Evolutionary conservation across 2,888 invertebrate genomes (phyloP).

Genomic region (Microctonus aethiopoides): DNA sequence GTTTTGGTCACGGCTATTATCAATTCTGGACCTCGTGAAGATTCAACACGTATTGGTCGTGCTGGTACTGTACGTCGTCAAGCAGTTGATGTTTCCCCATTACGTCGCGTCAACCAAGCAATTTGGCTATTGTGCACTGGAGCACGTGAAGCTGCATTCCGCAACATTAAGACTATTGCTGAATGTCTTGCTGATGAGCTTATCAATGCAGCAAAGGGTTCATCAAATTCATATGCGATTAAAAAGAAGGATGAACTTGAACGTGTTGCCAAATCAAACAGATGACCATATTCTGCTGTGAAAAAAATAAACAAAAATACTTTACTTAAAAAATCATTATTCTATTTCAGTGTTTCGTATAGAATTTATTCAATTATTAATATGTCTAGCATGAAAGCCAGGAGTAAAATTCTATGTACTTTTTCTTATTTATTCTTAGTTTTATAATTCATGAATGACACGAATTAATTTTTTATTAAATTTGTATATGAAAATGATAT

Average conservation of each 20-base stretch:
- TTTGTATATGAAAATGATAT: too few relatives aligned
- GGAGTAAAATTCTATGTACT: too few relatives aligned
- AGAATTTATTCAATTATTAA: too few relatives aligned
- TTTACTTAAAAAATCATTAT: conserved; percentile 39
- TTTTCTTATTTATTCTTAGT: too few relatives aligned
- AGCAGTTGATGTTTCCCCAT: conserved; percentile 98
- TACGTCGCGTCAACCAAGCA: conserved; percentile 98
- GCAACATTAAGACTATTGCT: conserved; percentile 99
- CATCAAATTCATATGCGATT: conserved; percentile 99
- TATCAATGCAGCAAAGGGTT: conserved; percentile 99
- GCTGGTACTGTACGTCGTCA: conserved; percentile 99
- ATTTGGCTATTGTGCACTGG: conserved; percentile 99
- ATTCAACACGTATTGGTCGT: conserved; percentile 99
- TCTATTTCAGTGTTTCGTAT: too few relatives aligned
- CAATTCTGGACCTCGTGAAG: conserved; percentile 99
- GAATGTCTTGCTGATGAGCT: conserved; percentile 99
- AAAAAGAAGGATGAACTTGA: conserved; percentile 99
- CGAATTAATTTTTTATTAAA: too few relatives aligned
- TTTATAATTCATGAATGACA: too few relatives aligned
- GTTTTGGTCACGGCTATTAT: conserved; percentile 97
- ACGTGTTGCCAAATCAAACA: conserved; percentile 99
- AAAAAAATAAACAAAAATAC: conserved; percentile 46
- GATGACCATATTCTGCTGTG: conserved; percentile 76
- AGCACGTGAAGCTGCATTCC: conserved; percentile 98
- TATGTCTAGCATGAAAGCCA: too few relatives aligned